Percentiles rank a stretch among this genome's conserved stretches.
phyloP scores from a whole-genome alignment of 2,113 vertebrate species.

The Microcebus lehilahytsara region DNA sequence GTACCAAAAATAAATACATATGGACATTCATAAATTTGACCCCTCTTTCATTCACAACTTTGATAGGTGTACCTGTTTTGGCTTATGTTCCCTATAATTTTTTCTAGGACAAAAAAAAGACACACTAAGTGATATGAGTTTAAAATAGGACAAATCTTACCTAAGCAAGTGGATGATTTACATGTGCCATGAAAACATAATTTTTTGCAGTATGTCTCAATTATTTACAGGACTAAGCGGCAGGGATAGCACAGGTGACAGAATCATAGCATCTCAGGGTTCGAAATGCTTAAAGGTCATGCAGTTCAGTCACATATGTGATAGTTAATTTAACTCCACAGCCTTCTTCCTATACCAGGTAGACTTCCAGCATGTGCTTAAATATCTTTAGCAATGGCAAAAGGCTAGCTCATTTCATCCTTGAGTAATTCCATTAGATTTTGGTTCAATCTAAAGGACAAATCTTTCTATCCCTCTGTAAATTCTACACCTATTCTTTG shows the following conservation, averaged over 20 bases:
- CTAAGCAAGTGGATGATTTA: conserved; percentile 48
- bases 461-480: conserved; percentile 52
- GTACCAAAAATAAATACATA: neutral
- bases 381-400: conserved; percentile 65
- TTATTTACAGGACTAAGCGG: conserved; percentile 62
- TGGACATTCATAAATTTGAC: neutral
- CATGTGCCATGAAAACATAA: conserved; percentile 24
- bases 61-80: neutral
- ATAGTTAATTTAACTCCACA: conserved; percentile 68
- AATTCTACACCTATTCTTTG: conserved; percentile 26
- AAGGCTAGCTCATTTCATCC: conserved; percentile 72
- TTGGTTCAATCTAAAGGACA: conserved; percentile 69
- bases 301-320: conserved; percentile 42
- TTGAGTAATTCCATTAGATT: conserved; percentile 78
- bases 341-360: neutral
- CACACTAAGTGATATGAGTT: neutral
- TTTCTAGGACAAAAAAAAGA: conserved; percentile 22
- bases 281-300: conserved; percentile 58
- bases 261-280: conserved; percentile 55
- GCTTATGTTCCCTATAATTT: conserved; percentile 1
- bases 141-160: conserved; percentile 5
- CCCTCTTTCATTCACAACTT: neutral
- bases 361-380: conserved; percentile 72
- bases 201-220: conserved; percentile 64
- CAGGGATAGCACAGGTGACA: conserved; percentile 37